Percentiles rank a stretch among this genome's conserved stretches.
Conservation (phyloP, 2,797 vertebrate species). For the Garrulus glandarius region DNA sequence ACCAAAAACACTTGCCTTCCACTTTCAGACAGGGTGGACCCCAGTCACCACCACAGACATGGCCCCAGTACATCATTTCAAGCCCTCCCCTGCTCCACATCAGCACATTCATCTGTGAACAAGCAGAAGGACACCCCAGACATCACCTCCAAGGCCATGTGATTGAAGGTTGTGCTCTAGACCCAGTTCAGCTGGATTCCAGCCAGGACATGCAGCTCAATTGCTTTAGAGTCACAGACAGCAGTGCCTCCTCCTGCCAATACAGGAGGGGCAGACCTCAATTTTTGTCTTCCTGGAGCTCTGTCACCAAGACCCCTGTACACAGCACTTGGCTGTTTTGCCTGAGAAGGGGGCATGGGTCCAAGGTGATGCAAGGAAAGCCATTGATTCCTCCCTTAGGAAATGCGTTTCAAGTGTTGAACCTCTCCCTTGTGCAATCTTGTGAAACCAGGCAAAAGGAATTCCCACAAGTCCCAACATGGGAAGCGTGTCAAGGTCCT, state of each 20-base stretch:
- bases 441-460: not conserved
- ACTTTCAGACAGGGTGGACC: not conserved
- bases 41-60: not conserved
- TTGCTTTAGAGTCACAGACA: not conserved
- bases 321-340: not conserved
- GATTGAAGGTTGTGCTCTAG: not conserved
- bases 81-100: not conserved
- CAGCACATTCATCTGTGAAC: rapidly evolving
- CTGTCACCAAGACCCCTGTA: not conserved
- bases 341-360: not conserved
- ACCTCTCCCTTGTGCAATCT: not conserved
- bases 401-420: not conserved
- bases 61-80: not conserved
- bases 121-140: not conserved
- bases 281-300: not conserved
- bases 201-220: not conserved
- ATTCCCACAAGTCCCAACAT: not conserved
- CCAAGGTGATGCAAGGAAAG: not conserved
- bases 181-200: not conserved
- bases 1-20: not conserved
- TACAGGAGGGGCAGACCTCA: not conserved
- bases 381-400: not conserved
- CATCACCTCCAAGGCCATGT: rapidly evolving
- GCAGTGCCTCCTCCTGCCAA: not conserved
- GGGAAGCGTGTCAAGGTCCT: not conserved